Base-by-base conservation (phyloP, 37 sponge, comb jelly and placozoan species). In the Agelas oroides region DNA sequence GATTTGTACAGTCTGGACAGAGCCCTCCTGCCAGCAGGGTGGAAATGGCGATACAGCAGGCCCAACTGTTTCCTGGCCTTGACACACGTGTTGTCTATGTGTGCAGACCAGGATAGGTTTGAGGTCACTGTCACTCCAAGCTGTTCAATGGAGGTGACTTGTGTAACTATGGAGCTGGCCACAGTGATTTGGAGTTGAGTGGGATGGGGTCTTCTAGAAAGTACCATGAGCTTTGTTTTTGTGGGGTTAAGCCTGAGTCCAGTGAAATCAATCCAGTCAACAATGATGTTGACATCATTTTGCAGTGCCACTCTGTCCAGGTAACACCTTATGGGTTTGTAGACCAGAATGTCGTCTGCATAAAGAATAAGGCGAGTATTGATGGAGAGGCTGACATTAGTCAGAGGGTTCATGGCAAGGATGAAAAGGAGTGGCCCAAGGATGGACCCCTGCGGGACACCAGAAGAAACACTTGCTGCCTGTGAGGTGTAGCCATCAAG, bases 341-440 rank as follows among this genome's bases (percentile, higher is more conserved):
- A 69, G 37, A 69, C 37, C 70, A 69, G 37, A 69, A 69, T 67
- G 24, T 79, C 80, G 67, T 79, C 67, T 21, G 78, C 78, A 59
- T 61, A 77, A 36, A 77, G 34, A 5, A 62, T 62, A 24, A 13
- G 46, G 3, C 14, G 5, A 14, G 62, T 61, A 14, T 25, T 61
- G 62, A 14, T 5, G 5, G 62, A 12, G 5, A 61, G 25, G 11
- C 62, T 27, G 62, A 61, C 12, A 25, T 61, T 25, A 5, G 62
- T 61, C 62, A 61, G 14, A 61, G 62, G 62, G 62, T 76, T 76
- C 32, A 76, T 58, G 6, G 6, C 53, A 28, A 76, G 27, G 16
- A 76, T 21, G 28, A 59, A 73, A 2, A 73, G 28, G 21, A 73
- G 53, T 2, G 75, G 75, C 21, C 75, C 75, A 53, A 73, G 28